Evolutionary conservation across 2,888 invertebrate genomes (phyloP), one percentile per base, ranked within the genome.

Genomic region (Tridacna gigas): DNA sequence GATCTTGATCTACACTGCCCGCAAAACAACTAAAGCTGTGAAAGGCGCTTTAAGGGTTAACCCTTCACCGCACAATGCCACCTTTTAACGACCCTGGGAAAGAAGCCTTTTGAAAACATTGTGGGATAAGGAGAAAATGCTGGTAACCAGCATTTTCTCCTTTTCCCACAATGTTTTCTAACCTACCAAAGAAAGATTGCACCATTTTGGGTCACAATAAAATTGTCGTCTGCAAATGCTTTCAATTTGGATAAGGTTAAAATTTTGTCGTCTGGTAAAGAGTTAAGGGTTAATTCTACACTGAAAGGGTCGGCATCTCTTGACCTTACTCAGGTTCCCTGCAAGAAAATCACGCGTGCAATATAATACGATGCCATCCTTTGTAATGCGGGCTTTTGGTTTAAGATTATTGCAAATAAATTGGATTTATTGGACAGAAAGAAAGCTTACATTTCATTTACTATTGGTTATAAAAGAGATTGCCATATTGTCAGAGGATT

Each of bases 361-460:
- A 65, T 47, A 65, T 65, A 75, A 75, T 61, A 63, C 45, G 63
- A 61, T n/a, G 48, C 37, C 63, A 25, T 75, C 22, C 45, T 22
- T 25, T 71, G 71, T 71, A 71, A 71, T 71, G 26, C 47, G 20
- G 26, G 71, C 71, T 51, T 71, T 71, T 51, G 71, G 71, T 47
- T 37, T 22, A 28, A 37, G 63, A 75, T 65, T 75, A 75, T 61
- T 75, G 75, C 63, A 65, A 61, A 61, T 65, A 65, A 75, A 75
- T 63, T 75, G 75, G 75, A 63, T 48, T 75, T 65, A 65, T 75
- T 75, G 71, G 51, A 71, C 71, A 71, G 47, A 71, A 51, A 71
- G 71, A 71, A 25, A 51, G 71, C 71, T 71, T 71, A 71, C 71
- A 51, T 71, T 71, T 71, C 51, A 71, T 71, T 71, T 71, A 71